A percentile compares a stretch with the other conserved stretches of the same genome.
phyloP scores from a whole-genome alignment of 2,888 invertebrate genomes.

The Erebia epiphron region DNA sequence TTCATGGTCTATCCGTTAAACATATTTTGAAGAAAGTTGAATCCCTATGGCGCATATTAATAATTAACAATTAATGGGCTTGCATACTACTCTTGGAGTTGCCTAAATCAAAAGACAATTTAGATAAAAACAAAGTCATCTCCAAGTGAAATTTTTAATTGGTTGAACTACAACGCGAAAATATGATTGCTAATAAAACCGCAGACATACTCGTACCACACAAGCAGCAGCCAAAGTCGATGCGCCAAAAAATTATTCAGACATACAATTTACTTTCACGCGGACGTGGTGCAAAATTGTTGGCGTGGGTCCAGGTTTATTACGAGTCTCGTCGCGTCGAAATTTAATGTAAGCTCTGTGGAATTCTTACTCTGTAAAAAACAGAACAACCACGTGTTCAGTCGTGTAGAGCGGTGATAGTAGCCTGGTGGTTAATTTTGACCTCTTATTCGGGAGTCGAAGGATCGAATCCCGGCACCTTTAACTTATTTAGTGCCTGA shows the following conservation, averaged over 20 bases:
- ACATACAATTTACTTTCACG: conserved; percentile 44
- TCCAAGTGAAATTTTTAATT: background rate
- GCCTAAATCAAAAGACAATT: too few species aligned
- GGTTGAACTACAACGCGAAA: conserved; percentile 1
- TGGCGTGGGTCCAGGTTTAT: conserved; percentile 44
- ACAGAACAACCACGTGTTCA: background rate
- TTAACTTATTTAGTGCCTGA: too few species aligned
- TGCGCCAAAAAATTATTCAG: conserved; percentile 42
- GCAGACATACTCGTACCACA: conserved; percentile 9
- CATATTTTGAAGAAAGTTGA: too few species aligned
- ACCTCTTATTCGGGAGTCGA: too few species aligned
- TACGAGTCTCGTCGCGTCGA: conserved; percentile 40
- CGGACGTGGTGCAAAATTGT: conserved; percentile 40
- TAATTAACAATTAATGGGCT: too few species aligned
- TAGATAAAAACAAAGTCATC: too few species aligned
- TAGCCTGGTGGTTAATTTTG: too few species aligned
- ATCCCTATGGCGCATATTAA: too few species aligned
- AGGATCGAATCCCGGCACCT: background rate
- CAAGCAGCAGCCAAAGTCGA: conserved; percentile 35
- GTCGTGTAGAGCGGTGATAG: background rate
- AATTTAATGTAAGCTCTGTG: conserved; percentile 39
- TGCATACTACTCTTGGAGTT: too few species aligned
- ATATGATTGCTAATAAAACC: conserved; percentile 13
- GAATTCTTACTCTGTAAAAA: conserved; percentile 29
- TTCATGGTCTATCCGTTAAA: too few species aligned